A percentile compares a stretch with the other conserved stretches of the same genome.
phyloP scores from a whole-genome alignment of 2,888 invertebrate genomes.

The Erebia palarica region DNA sequence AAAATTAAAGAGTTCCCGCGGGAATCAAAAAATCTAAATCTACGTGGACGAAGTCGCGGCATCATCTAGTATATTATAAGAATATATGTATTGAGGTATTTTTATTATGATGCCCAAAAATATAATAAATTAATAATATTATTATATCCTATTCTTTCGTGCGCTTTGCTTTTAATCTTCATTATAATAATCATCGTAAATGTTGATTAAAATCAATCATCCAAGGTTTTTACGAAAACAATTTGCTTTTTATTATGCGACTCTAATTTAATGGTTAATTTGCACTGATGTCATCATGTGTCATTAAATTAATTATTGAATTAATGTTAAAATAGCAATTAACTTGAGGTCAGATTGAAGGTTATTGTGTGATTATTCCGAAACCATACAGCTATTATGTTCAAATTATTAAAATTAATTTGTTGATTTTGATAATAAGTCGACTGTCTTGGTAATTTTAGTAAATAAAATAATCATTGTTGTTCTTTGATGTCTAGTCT shows the following conservation, averaged over 20 bases:
- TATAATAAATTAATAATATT: too few relatives aligned
- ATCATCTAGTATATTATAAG: too few relatives aligned
- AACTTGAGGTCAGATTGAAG: constrained; percentile 27
- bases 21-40: too few relatives aligned
- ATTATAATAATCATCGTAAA: constrained; percentile 16
- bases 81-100: too few relatives aligned
- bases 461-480: too few relatives aligned
- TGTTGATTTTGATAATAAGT: not conserved
- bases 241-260: constrained; percentile 32
- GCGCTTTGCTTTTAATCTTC: not conserved
- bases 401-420: not conserved
- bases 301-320: constrained; percentile 25
- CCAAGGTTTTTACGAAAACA: constrained; percentile 24
- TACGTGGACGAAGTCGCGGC: too few relatives aligned
- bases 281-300: constrained; percentile 26
- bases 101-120: too few relatives aligned
- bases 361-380: constrained; percentile 12
- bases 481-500: too few relatives aligned
- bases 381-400: not conserved
- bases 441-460: too few relatives aligned
- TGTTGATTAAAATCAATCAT: constrained; percentile 22
- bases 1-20: too few relatives aligned
- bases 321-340: constrained; percentile 33
- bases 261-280: constrained; percentile 32
- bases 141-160: constrained; percentile 7